Evolutionary conservation across 2,888 invertebrate genomes (phyloP), one percentile per base, ranked within the genome.

Genomic region (Polydrusus cervinus): DNA sequence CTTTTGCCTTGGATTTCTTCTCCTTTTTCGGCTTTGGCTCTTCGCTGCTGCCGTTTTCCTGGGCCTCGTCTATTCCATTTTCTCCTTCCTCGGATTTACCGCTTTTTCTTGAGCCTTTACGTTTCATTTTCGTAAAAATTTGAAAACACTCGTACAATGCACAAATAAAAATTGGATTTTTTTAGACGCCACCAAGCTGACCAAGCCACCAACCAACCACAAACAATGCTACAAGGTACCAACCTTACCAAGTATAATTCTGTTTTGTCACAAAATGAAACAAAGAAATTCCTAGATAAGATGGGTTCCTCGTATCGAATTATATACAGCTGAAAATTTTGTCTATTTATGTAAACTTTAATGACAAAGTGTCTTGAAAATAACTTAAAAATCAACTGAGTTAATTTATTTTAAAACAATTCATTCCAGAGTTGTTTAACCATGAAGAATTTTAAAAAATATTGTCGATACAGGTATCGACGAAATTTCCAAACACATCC

Each of bases 81-180:
- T 71, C 60, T 6, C 55, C 57, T 25, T 68, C 66, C 9, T 51
- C 67, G n/a, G 16, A 14, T 25, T 61, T 70, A n/a, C 7, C 13
- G n/a, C 66, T 71, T 57, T 30, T 75, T 38, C 66, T 75, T 25
- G 65, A 47, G 43, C 71, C 71, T 55, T 75, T 75, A 25, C 75
- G 70, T 49, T 75, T 75, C 75, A 75, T 75, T 55, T 66, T 66
- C 7, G 16, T 60, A 8, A n/a, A 38, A 49, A 49, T 40, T 65
- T n/a, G 30, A 49, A 16, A 47, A n/a, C 38, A 1, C 3, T 18
- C 18, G 10, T 16, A 38, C 14, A 25, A 16, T 10, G 13, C 20
- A 13, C 53, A 51, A 11, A 3, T 47, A 8, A 25, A 25, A 60
- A 60, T 38, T 10, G n/a, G 16, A 18, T 16, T 60, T 38, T 38